Conservation (phyloP, 1,140 invertebrate genomes). For the Oreohelix idahoensis region DNA sequence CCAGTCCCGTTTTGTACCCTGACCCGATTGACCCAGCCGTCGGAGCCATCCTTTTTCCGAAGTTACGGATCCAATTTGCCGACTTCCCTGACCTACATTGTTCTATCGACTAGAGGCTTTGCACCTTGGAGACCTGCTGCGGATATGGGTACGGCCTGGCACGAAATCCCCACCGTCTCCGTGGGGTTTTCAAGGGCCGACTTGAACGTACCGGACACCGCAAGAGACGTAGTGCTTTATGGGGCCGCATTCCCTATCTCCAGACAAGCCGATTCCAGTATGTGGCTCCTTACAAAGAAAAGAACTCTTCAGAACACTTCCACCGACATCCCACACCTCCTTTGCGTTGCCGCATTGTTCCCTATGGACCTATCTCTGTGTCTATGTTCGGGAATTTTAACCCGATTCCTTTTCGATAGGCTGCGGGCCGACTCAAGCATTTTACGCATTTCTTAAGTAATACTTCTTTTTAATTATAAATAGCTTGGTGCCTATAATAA, state of each 20-base stretch:
- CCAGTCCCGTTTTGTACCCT: conserved; percentile 50
- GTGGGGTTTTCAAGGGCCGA: conserved; percentile 74
- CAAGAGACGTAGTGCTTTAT: conserved; percentile 72
- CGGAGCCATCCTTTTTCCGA: conserved; percentile 74
- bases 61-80: conserved; percentile 51
- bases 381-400: conserved; percentile 75
- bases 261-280: conserved; percentile 79
- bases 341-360: conserved; percentile 68
- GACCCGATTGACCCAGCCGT: conserved; percentile 81
- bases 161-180: conserved; percentile 76
- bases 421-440: no score
- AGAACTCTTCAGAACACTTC: no score
- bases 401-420: conserved; percentile 74
- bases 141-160: conserved; percentile 83
- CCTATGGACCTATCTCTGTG: conserved; percentile 60
- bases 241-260: conserved; percentile 70
- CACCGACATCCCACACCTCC: no score
- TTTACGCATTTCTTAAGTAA: no score
- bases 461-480: no score
- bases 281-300: conserved; percentile 54
- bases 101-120: conserved; percentile 79
- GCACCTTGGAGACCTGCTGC: conserved; percentile 87
- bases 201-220: conserved; percentile 74
- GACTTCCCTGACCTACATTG: neutral
- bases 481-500: no score